A percentile compares a stretch with the other conserved stretches of the same genome.
Conservation (phyloP, 2,888 invertebrate genomes). For the Autographa pulchrina region DNA sequence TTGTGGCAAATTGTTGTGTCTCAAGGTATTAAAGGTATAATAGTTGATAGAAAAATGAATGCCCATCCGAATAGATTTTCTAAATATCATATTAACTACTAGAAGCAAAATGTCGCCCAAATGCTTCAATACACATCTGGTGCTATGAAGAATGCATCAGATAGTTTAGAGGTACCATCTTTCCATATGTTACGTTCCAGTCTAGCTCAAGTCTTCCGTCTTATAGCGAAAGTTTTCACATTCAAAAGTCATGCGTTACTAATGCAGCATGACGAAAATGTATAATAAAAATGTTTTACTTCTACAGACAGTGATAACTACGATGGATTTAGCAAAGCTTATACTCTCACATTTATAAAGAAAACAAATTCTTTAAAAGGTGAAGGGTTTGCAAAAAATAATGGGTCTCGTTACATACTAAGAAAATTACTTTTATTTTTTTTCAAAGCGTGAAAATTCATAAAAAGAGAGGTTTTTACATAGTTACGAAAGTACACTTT, state of each 20-base stretch:
- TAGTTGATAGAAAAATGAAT: neutral
- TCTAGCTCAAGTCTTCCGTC: slow-evolving; percentile 24
- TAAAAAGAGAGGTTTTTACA: slow-evolving; percentile 18
- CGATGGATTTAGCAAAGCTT: slow-evolving; percentile 8
- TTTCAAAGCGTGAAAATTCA: slow-evolving; percentile 1
- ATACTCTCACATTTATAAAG: neutral
- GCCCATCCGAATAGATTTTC: neutral
- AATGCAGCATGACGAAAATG: slow-evolving; percentile 6
- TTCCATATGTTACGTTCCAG: slow-evolving; percentile 66
- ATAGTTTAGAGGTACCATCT: slow-evolving; percentile 61
- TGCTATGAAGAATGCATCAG: slow-evolving; percentile 65
- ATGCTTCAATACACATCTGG: slow-evolving; percentile 69
- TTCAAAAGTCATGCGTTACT: slow-evolving; percentile 8
- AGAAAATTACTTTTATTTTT: neutral
- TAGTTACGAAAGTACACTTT: slow-evolving; percentile 22
- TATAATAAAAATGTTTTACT: neutral
- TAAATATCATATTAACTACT: neutral
- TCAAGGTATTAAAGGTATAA: neutral
- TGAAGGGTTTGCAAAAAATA: neutral
- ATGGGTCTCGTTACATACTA: neutral
- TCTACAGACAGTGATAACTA: neutral
- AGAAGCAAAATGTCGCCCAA: slow-evolving; percentile 64
- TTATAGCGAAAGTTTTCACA: slow-evolving; percentile 17
- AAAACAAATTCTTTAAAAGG: neutral
- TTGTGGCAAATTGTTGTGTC: too few species aligned